Evolutionary conservation across 2,888 invertebrate species (phyloP), one percentile per base, ranked within the genome.

Genomic region (Pomacea canaliculata): DNA sequence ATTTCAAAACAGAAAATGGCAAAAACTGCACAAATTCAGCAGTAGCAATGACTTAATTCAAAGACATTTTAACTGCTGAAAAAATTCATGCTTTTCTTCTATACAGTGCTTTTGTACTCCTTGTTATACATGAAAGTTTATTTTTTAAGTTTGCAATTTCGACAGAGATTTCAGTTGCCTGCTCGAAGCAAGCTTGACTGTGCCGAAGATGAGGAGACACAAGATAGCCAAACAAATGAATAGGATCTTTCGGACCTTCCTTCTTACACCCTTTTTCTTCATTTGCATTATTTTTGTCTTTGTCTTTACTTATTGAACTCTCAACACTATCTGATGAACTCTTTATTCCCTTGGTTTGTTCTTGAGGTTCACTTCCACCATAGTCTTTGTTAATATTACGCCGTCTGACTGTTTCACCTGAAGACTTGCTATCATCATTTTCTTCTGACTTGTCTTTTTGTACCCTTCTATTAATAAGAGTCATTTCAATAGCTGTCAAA

Each of bases 131-230:
- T 7, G 46, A 49, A 37, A 74, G 69, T n/a, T 62, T 74, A 62
- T 62, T 51, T 23, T 74, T 69, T 13, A 74, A 56, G n/a, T 74
- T 74, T n/a, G 69, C 74, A 16, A 74, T 69, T 23, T 74, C 69
- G 4, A 74, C 69, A 27, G 59, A n/a, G 7, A 49, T 13, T 4
- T 9, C 51, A 7, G 69, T 62, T 49, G 69, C 62, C 46, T 74
- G 69, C 60, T 63, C 60, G 19, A 74, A 74, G 69, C 23, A 49
- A 19, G 49, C 23, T 60, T 74, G 74, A 48, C 74, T 59, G 46
- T 62, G 74, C 1, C 74, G 74, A 2, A 74, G 27, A 46, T 74
- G 74, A 12, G 74, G 74, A 3, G 74, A 74, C 60, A 74, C 74
- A 60, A 74, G 62, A 18, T 68, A 62, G 8, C 74, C 74, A 69